Base-by-base conservation (phyloP, 2,797 vertebrate genomes). In the Orientallactaga sibirica region DNA sequence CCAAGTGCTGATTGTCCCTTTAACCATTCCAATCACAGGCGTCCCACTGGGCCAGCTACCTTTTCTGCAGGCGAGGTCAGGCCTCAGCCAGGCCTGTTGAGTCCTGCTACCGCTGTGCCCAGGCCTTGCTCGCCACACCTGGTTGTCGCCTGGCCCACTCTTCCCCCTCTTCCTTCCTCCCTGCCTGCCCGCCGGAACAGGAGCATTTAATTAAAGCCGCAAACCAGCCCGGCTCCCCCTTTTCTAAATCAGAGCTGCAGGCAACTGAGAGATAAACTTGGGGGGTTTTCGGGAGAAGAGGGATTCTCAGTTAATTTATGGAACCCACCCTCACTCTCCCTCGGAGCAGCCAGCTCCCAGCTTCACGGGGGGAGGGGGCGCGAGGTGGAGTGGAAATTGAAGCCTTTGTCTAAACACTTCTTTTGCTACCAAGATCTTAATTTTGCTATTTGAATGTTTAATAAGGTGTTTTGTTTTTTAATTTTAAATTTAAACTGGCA, bases 281-380 rank as follows among this genome's bases (percentile, higher is more conserved):
- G 98, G 98, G 48, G 48, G 7, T 48, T 48, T 48, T 98, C 98
- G 97, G 94, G 98, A 98, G 98, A 98, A 98, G 98, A 98, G 98
- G 98, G 98, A 98, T 98, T 98, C 98, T 98, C 98, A 96, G 98
- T 97, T 98, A 98, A 98, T 98, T 98, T 98, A 98, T 98, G 98
- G 98, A 98, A 98, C 97, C 98, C 97, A 98, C 98, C 97, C 10
- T 98, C 98, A 97, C 97, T 98, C 97, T 97, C 86, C 90, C 83
- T 92, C 97, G 29, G 95, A 98, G 97, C 98, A 97, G 92, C 91
- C 91, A 96, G 97, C 96, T 98, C 97, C 97, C 97, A 96, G 98
- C 96, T 87, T 98, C 97, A 96, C 97, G 96, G 94, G 97, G 98
- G 8, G 48, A 10, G 48, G 7, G 33, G 33, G 33, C 33, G 33